A percentile compares a stretch with the other conserved stretches of the same genome.
phyloP scores from a whole-genome alignment of 2,888 invertebrate genomes.

The Mechanitis mazaeus region DNA sequence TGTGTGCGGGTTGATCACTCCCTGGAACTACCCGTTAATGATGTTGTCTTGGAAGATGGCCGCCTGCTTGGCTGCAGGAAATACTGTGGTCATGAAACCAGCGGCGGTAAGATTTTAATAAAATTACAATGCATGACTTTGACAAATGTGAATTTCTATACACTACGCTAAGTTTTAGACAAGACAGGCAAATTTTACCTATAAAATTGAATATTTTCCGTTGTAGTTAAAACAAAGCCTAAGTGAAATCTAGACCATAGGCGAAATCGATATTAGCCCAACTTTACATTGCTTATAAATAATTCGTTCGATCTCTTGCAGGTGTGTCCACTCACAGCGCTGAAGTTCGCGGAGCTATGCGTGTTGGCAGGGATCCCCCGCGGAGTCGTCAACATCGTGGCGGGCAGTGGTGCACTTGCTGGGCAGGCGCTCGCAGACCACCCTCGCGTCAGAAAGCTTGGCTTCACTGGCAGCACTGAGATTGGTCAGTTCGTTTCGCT shows the following conservation, averaged over 20 bases:
- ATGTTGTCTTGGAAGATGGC: constrained; percentile 99
- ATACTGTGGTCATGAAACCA: constrained; percentile 97
- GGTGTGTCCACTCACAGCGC: constrained; percentile 92
- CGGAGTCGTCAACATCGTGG: constrained; percentile 95
- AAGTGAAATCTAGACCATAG: background rate
- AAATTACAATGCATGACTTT: background rate
- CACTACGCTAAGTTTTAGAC: too few species aligned
- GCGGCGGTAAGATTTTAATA: constrained; percentile 79
- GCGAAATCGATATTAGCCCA: background rate
- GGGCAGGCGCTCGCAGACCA: constrained; percentile 94
- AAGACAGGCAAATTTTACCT: too few species aligned
- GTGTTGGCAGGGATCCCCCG: constrained; percentile 94
- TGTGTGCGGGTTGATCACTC: constrained; percentile 94
- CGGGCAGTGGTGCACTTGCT: constrained; percentile 87
- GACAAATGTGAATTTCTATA: too few species aligned
- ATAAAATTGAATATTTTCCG: too few species aligned
- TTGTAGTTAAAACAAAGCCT: too few species aligned
- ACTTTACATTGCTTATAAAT: background rate
- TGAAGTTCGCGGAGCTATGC: constrained; percentile 95
- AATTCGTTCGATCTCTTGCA: constrained; percentile 33
- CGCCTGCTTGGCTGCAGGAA: constrained; percentile 96
- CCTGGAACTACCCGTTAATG: constrained; percentile 99
- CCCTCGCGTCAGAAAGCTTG: constrained; percentile 90
- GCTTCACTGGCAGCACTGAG: constrained; percentile 97
- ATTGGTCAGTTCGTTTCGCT: constrained; percentile 77